Evolutionary conservation across 1,140 invertebrate genomes (phyloP), one percentile per base, ranked within the genome.

Genomic region (Drosophila sp.): DNA sequence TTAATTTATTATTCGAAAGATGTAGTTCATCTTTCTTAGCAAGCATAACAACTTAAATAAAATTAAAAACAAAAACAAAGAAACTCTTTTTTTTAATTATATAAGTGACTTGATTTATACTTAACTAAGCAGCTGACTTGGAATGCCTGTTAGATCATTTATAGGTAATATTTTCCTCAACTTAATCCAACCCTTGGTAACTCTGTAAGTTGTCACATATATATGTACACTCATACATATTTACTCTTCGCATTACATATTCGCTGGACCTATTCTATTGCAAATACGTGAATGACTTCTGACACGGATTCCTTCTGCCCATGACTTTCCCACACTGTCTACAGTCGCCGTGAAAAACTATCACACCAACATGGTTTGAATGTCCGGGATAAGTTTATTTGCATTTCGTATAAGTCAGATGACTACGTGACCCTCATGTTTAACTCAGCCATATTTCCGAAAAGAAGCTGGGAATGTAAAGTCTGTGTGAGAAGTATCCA

Each of bases 361-460:
- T 58, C 21, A 53, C 25, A 8, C 14, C 50, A 54, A n/a, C 27
- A 32, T 64, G 27, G 25, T 51, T 32, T 40, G 48, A 11, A 36
- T 34, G n/a, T 51, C 13, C 36, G 50, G 27, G n/a, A 53, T 21
- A 45, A 54, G 50, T 79, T 83, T 66, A 82, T 82, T 82, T 83
- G 80, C 80, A 83, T 82, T 82, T 82, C 48, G 76, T 79, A 83
- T 79, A 79, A 82, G 80, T 82, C 80, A 75, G 72, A 75, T 78
- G 56, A 66, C 62, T 67, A 83, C 80, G 80, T 82, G 80, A 82
- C 80, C 72, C 65, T 76, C 80, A 82, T 82, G 56, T 36, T 69
- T 13, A 78, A 73, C 27, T 51, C 58, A 21, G 7, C 8, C 27
- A 9, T n/a, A 58, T 29, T 27, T 41, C 9, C 36, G 14, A 18